A percentile compares a stretch with the other conserved stretches of the same genome.
Conservation (phyloP, 2,797 vertebrate genomes). For the Glossophaga mutica region DNA sequence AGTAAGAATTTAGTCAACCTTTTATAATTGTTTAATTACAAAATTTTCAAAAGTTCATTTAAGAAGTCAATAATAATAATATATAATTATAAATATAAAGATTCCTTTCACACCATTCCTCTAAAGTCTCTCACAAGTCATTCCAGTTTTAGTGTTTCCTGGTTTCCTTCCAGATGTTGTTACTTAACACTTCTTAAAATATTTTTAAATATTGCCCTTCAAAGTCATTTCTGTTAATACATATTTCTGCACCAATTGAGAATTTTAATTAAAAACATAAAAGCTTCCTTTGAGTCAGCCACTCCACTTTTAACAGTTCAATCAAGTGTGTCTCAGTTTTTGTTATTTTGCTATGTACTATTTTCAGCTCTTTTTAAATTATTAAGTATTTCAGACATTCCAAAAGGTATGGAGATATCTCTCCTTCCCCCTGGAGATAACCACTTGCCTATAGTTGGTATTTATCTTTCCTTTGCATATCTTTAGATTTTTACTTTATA, state of each 20-base stretch:
- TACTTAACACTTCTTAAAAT: slow-evolving; percentile 7
- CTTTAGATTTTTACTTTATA: neutral
- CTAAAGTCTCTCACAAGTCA: neutral
- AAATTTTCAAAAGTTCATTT: neutral
- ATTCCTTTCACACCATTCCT: neutral
- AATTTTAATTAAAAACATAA: neutral
- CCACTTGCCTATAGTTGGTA: neutral
- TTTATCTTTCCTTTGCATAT: neutral
- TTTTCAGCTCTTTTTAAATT: slow-evolving; percentile 40
- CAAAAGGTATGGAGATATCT: neutral
- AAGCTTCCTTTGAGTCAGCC: neutral
- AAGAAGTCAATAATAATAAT: neutral
- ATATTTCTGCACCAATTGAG: neutral
- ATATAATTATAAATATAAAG: neutral
- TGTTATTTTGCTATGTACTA: neutral
- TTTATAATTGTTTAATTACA: slow-evolving; percentile 20
- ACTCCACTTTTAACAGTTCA: neutral
- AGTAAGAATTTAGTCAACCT: neutral
- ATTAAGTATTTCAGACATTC: slow-evolving; percentile 21
- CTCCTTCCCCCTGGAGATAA: neutral
- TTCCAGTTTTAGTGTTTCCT: neutral
- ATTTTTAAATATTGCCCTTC: neutral
- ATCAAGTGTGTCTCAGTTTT: neutral
- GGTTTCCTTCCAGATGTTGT: neutral
- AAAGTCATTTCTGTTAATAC: neutral